Conservation (phyloP, 2,888 invertebrate species). For the Drosophila neutralis region DNA sequence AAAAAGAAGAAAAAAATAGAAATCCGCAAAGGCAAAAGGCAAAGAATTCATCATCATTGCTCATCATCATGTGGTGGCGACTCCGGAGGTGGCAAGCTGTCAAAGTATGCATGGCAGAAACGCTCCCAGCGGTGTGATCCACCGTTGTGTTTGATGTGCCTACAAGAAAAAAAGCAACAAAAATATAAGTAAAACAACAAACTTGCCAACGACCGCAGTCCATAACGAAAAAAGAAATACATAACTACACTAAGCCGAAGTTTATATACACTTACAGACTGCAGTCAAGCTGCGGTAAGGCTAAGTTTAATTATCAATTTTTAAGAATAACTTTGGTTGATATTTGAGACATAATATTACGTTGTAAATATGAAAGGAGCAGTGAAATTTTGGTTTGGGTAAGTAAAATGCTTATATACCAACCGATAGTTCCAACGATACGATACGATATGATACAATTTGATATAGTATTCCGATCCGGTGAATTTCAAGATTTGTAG, state of each 20-base stretch:
- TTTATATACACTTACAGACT: not conserved
- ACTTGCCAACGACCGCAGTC: constrained; percentile 48
- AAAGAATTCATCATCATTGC: constrained; percentile 75
- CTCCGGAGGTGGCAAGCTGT: constrained; percentile 55
- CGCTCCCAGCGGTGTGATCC: constrained; percentile 67
- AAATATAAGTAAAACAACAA: constrained; percentile 17
- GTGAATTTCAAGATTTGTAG: not conserved
- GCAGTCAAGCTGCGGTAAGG: not conserved
- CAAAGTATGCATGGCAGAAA: constrained; percentile 38
- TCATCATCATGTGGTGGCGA: constrained; percentile 49
- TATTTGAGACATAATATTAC: not conserved
- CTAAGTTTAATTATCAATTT: not conserved
- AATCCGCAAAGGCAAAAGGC: constrained; percentile 67
- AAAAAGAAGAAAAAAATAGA: not conserved
- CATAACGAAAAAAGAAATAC: not conserved
- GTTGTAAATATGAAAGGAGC: not conserved
- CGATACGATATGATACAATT: not conserved
- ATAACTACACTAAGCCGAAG: not conserved
- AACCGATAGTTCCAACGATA: not conserved
- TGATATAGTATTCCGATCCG: not conserved
- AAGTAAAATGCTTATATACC: not conserved
- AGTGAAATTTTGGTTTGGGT: too few relatives aligned
- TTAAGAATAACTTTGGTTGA: not conserved
- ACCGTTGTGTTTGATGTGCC: constrained; percentile 68
- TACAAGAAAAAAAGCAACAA: not conserved